Conservation (phyloP, 2,888 invertebrate species). For the Cheilosia impressa region DNA sequence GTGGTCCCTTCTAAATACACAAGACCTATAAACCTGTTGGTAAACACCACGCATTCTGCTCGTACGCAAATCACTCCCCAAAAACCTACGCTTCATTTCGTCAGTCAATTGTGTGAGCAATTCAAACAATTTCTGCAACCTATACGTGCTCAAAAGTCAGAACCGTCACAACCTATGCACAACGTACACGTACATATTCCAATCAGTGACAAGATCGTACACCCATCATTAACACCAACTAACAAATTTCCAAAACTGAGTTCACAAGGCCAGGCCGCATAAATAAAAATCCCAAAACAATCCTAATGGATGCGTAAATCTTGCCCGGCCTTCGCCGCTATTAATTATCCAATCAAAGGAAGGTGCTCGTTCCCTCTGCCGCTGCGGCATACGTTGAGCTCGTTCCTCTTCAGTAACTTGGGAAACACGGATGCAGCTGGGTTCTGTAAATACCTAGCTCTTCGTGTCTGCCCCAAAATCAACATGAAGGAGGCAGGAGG, state of each 20-base stretch:
- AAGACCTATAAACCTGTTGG: too few species aligned
- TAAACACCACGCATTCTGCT: neutral
- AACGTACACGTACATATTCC: too few species aligned
- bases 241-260: constrained; percentile 4
- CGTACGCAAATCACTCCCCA: neutral
- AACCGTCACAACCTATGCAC: too few species aligned
- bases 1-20: too few species aligned
- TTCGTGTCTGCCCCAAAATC: constrained; percentile 33
- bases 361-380: neutral
- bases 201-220: constrained; percentile 4
- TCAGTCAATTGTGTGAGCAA: neutral
- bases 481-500: constrained; percentile 36
- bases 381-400: neutral
- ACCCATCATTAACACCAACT: constrained; percentile 49
- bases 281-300: constrained; percentile 63
- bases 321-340: constrained; percentile 60
- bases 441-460: constrained; percentile 21
- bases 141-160: too few species aligned
- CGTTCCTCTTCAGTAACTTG: neutral
- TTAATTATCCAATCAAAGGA: constrained; percentile 71
- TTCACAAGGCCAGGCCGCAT: constrained; percentile 7
- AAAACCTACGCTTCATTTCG: neutral
- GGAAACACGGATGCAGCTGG: constrained; percentile 54
- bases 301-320: constrained; percentile 73
- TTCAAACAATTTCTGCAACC: neutral